phyloP scores from a whole-genome alignment of 37 sponge, comb jelly and placozoan species.

The Cladorhizidae sp. region DNA sequence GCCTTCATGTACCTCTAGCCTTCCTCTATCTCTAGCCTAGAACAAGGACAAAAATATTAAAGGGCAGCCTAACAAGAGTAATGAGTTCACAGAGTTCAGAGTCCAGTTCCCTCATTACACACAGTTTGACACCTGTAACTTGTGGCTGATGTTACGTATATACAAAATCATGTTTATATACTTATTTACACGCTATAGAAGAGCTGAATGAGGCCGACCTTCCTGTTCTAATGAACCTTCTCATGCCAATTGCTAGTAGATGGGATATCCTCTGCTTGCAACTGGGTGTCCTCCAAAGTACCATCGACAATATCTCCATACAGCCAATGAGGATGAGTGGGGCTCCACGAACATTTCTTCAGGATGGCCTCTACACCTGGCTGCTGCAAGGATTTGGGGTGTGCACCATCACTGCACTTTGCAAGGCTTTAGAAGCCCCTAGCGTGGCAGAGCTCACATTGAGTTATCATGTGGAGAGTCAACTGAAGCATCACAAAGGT shows the following conservation, averaged over 20 bases:
- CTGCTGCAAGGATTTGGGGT: not conserved
- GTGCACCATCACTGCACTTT: slow-evolving; percentile 1
- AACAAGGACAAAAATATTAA: too few relatives aligned
- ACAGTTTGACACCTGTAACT: too few relatives aligned
- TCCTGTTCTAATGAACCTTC: not conserved
- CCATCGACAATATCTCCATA: not conserved
- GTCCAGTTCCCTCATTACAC: too few relatives aligned
- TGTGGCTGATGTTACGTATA: too few relatives aligned
- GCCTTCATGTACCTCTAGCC: too few relatives aligned
- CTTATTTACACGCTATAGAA: not conserved
- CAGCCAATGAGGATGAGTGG: not conserved
- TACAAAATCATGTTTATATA: too few relatives aligned
- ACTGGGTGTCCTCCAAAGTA: not conserved
- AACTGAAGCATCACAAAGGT: not conserved
- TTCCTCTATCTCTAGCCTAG: too few relatives aligned
- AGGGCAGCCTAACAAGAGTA: too few relatives aligned
- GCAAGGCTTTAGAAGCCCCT: not conserved
- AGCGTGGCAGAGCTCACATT: not conserved
- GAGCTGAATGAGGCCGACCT: not conserved
- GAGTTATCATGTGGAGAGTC: not conserved
- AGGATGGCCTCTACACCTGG: slow-evolving; percentile 17
- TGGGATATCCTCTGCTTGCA: slow-evolving; percentile 4
- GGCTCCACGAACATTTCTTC: slow-evolving; percentile 13
- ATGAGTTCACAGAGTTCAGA: too few relatives aligned
- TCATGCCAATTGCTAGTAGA: not conserved